Evolutionary conservation across 2,113 vertebrate genomes (phyloP), one percentile per base, ranked within the genome.

Genomic region (Mungos mungo): DNA sequence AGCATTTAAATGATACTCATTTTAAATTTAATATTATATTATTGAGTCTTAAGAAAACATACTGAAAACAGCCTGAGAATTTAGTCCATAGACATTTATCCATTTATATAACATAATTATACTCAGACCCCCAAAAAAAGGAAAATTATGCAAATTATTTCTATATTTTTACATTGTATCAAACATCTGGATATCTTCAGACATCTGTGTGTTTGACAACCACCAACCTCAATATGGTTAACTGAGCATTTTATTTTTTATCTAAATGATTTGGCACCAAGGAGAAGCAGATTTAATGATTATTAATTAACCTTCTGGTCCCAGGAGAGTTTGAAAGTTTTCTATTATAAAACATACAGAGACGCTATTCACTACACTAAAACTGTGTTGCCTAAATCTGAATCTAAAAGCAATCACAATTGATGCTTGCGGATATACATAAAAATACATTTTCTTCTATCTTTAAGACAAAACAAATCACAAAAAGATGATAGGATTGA

Each of bases 221-320:
- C 45, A 68, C 31, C 71, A 96, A 96, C 77, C 60, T 95, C 84
- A 92, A 45, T 54, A 93, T 97, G 93, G 95, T 95, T 95, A 97
- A 86, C 38, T 35, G 9, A 95, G 76, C 77, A 68, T 90, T 96
- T 96, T 50, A 33, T 88, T 88, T 77, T 92, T 89, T 94, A 95
- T 92, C n/a, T 85, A 95, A 97, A 93, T 92, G 35, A 95, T 85
- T 96, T 96, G 69, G 52, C 45, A 94, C 41, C 76, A 87, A 96
- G 23, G 7, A 72, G 35, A 93, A 91, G 85, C 16, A 94, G 35
- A 85, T 74, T 76, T 95, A 92, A 93, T 84, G 83, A 92, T 96
- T 97, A 97, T 96, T 96, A 96, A 96, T 94, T 97, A 97, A 93
- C 12, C 52, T 88, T 94, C 66, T 72, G 38, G 21, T 92, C 84